phyloP scores from a whole-genome alignment of 2,797 vertebrate species.

The Balearica regulorum region DNA sequence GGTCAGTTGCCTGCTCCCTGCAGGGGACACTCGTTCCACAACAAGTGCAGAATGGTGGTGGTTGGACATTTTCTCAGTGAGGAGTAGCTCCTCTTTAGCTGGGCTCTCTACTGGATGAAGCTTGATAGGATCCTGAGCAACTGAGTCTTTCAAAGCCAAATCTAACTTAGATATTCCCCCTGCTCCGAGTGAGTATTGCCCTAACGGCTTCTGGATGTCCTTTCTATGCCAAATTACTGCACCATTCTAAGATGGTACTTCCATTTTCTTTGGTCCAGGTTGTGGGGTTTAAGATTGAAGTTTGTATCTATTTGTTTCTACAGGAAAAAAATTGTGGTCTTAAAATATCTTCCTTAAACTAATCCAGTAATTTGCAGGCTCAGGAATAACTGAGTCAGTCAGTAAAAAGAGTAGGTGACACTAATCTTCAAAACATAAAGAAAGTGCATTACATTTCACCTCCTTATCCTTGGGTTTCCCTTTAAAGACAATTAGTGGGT shows the following conservation, averaged over 20 bases:
- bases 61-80: background rate
- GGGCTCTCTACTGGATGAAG: background rate
- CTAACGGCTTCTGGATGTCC: background rate
- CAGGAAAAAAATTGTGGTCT: background rate
- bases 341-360: background rate
- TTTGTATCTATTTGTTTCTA: background rate
- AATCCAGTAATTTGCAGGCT: background rate
- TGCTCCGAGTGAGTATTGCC: background rate
- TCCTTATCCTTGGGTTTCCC: background rate
- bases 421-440: background rate
- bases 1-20: background rate
- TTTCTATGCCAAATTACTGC: background rate
- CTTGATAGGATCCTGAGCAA: background rate
- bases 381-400: background rate
- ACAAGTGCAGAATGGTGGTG: background rate
- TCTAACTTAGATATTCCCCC: background rate
- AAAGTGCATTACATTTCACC: background rate
- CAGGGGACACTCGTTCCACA: background rate
- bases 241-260: background rate
- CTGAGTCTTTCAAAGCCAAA: background rate
- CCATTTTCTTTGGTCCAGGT: background rate
- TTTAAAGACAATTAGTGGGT: background rate
- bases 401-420: background rate
- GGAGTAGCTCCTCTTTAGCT: background rate
- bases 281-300: background rate